These are phyloP conservation scores for Manacus vitellinus DNA, from an alignment of 2,113 vertebrate species.

Conservation along the genomic window DNA sequence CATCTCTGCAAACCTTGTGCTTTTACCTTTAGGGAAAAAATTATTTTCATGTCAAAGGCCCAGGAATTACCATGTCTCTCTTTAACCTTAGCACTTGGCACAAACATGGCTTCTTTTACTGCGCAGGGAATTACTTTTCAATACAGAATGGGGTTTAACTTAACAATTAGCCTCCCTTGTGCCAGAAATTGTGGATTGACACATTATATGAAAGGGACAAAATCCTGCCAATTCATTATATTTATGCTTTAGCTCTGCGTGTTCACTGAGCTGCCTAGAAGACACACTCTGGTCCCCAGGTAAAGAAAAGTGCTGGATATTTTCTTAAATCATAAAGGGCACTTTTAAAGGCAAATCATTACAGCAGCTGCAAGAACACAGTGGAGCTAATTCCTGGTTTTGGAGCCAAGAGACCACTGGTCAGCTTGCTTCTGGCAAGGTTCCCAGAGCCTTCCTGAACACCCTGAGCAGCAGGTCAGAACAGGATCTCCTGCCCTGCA, in stretches of 20 bases:
- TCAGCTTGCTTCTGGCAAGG: background rate
- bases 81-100: background rate
- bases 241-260: background rate
- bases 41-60: background rate
- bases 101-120: background rate
- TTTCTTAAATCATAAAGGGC: background rate
- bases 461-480: background rate
- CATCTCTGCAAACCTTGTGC: background rate
- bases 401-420: background rate
- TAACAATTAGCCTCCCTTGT: background rate
- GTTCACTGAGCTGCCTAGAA: background rate
- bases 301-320: background rate
- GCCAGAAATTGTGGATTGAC: background rate
- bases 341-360: background rate
- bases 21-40: background rate
- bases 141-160: background rate
- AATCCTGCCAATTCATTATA: background rate
- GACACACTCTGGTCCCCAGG: background rate
- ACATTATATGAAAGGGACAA: background rate
- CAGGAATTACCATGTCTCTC: background rate
- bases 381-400: background rate
- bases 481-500: background rate
- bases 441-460: background rate
- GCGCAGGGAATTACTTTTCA: background rate
- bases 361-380: background rate